Conservation (phyloP, 2,888 invertebrate species). For the Nemapogon koenigi region DNA sequence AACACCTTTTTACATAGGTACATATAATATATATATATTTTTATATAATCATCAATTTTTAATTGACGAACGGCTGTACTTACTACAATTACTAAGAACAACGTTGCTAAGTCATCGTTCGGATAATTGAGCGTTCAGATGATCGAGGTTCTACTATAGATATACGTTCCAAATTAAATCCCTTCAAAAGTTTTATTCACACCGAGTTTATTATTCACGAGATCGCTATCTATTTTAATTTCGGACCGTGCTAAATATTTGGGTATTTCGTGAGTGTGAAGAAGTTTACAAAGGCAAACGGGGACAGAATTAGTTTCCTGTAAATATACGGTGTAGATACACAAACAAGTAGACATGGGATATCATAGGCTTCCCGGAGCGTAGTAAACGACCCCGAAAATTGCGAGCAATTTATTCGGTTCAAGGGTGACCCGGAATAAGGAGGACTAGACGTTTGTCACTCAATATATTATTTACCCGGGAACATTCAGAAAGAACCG, state of each 20-base stretch:
- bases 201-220: slow-evolving; percentile 6
- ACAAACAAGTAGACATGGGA: not conserved
- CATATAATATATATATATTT: too few relatives aligned
- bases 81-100: too few relatives aligned
- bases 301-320: slow-evolving; percentile 4
- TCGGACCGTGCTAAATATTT: not conserved
- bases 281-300: slow-evolving; percentile 1
- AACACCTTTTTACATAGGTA: too few relatives aligned
- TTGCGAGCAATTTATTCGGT: slow-evolving; percentile 54
- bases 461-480: slow-evolving; percentile 50
- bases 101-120: too few relatives aligned
- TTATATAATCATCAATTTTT: too few relatives aligned
- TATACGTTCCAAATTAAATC: not conserved
- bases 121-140: too few relatives aligned
- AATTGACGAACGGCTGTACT: too few relatives aligned
- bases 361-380: slow-evolving; percentile 48
- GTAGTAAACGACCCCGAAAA: slow-evolving; percentile 54
- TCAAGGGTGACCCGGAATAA: slow-evolving; percentile 54
- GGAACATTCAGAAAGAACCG: slow-evolving; percentile 21
- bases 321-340: slow-evolving; percentile 1
- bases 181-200: not conserved
- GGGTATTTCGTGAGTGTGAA: not conserved
- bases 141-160: too few relatives aligned
- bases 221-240: slow-evolving; percentile 4
- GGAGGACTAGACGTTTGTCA: slow-evolving; percentile 45